phyloP scores from a whole-genome alignment of 2,888 invertebrate genomes.

The Drosophila colorata region DNA sequence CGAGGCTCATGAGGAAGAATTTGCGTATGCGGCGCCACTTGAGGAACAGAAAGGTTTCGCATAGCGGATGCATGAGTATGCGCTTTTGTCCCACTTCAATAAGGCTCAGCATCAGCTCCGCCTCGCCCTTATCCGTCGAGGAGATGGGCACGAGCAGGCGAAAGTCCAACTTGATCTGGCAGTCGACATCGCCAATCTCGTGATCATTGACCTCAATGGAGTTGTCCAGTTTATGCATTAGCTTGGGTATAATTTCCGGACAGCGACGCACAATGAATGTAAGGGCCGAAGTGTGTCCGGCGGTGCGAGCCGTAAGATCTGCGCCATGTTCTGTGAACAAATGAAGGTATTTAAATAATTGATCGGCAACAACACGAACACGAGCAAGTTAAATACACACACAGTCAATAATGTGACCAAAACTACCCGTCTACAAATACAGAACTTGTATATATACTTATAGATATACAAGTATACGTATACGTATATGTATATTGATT shows the following conservation, averaged over 20 bases:
- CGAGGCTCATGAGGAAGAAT: conserved; percentile 92
- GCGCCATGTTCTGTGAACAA: conserved; percentile 89
- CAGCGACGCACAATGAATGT: conserved; percentile 94
- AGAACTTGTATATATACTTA: too few species aligned
- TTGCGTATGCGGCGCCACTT: conserved; percentile 94
- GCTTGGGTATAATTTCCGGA: conserved; percentile 91
- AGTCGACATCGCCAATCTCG: conserved; percentile 94
- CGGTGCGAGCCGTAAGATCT: conserved; percentile 92
- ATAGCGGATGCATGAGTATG: conserved; percentile 92
- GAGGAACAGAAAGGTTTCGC: conserved; percentile 92
- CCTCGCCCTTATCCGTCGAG: conserved; percentile 88
- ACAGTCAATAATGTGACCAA: too few species aligned
- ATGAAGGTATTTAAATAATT: not conserved
- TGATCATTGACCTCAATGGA: conserved; percentile 93
- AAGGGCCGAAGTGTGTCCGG: conserved; percentile 92
- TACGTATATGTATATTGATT: too few species aligned
- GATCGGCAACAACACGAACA: too few species aligned
- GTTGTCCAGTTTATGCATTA: conserved; percentile 90
- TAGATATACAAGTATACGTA: too few species aligned
- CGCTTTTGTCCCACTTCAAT: conserved; percentile 93
- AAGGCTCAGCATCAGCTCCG: conserved; percentile 89
- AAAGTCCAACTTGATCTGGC: conserved; percentile 91
- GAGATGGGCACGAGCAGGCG: conserved; percentile 87
- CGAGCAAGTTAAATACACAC: too few species aligned
- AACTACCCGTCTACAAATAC: too few species aligned